phyloP scores from a whole-genome alignment of 2,113 vertebrate species.

The Cyprinodon brontotheroides region DNA sequence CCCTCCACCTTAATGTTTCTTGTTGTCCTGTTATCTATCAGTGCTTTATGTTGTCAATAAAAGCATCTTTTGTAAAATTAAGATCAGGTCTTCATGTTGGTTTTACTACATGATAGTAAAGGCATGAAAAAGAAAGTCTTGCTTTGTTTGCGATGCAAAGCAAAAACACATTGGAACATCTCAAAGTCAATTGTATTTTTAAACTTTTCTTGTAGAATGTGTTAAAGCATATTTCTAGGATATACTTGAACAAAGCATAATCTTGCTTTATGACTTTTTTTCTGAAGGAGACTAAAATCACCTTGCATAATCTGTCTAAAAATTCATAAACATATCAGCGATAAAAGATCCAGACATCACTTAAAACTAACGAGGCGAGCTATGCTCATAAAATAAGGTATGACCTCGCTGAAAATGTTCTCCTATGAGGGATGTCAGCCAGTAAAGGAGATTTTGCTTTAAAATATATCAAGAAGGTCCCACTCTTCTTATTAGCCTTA shows the following conservation, averaged over 20 bases:
- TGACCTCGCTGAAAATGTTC: conserved; percentile 4
- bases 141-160: background rate
- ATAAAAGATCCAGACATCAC: background rate
- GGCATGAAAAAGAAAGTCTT: background rate
- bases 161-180: background rate
- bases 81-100: too few relatives aligned
- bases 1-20: too few relatives aligned
- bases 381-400: conserved; percentile 8
- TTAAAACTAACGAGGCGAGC: conserved; percentile 10
- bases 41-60: too few relatives aligned
- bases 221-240: background rate
- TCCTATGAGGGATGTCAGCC: background rate
- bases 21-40: too few relatives aligned
- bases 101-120: too few relatives aligned
- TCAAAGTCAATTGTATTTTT: background rate
- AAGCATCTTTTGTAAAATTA: too few relatives aligned
- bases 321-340: background rate
- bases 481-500: background rate
- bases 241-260: background rate
- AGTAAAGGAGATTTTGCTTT: background rate
- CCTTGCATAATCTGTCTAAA: background rate
- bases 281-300: conserved; percentile 1
- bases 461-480: background rate
- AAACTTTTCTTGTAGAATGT: too few relatives aligned
- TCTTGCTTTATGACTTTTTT: background rate